Percentiles rank a stretch among this genome's conserved stretches.
These are phyloP conservation scores for Folsomia candida DNA, from an alignment of 2,888 invertebrate genomes.

Conservation along the genomic window DNA sequence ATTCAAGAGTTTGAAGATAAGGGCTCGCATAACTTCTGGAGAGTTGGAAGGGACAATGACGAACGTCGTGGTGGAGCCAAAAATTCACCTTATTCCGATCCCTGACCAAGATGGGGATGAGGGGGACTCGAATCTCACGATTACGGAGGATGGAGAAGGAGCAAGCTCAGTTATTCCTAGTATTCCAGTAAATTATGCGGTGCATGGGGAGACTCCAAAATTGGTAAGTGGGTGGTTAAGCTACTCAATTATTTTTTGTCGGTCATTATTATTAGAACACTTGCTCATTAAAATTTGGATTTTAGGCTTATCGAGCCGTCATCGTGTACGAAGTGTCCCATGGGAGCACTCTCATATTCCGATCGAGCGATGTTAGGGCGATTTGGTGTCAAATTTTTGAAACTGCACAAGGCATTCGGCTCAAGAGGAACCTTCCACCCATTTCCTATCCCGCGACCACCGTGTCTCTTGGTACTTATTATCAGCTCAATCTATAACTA, in stretches of 20 bases:
- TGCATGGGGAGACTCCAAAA: neutral
- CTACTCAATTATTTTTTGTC: no score
- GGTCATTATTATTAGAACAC: no score
- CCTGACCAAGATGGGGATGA: conserved; percentile 32
- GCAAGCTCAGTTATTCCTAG: neutral
- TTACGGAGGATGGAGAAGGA: conserved; percentile 32
- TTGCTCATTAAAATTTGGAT: no score
- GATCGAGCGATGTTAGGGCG: conserved; percentile 39
- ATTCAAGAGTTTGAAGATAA: conserved; percentile 42
- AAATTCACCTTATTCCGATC: conserved; percentile 38
- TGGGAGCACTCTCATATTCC: conserved; percentile 31
- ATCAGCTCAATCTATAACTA: no score
- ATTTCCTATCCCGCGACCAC: conserved; percentile 59
- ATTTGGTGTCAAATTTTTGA: conserved; percentile 84
- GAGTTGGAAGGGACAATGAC: conserved; percentile 31
- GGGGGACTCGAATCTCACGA: conserved; percentile 33
- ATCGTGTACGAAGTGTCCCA: conserved; percentile 42
- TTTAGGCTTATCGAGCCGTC: conserved; percentile 42
- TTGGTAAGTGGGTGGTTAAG: no score
- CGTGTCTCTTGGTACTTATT: conserved; percentile 38
- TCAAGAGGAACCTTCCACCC: conserved; percentile 73
- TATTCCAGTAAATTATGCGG: neutral
- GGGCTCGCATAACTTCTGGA: conserved; percentile 37
- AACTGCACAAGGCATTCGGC: conserved; percentile 80
- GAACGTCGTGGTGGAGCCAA: conserved; percentile 41